phyloP scores from a whole-genome alignment of 2,113 vertebrate species.

The Clupea harengus region DNA sequence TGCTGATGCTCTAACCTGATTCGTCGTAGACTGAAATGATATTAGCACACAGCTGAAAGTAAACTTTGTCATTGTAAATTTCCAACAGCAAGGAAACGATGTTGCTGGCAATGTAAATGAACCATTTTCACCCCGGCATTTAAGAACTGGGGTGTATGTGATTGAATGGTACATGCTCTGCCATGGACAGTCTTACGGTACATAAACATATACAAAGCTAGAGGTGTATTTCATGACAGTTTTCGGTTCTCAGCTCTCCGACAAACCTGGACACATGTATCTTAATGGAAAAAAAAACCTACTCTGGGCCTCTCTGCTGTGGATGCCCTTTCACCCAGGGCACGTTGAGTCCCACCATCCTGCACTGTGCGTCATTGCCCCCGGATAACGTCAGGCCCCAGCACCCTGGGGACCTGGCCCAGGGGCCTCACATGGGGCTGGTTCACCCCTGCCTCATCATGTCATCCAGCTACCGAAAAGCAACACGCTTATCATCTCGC shows the following conservation, averaged over 20 bases:
- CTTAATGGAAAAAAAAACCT: not conserved
- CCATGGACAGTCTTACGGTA: not conserved
- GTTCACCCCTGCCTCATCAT: not conserved
- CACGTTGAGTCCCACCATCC: not conserved
- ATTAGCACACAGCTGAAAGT: not conserved
- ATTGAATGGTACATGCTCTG: not conserved
- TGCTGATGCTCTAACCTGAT: not conserved
- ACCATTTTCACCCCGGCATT: not conserved
- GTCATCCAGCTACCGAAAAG: not conserved
- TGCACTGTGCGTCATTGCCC: not conserved
- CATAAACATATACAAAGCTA: not conserved
- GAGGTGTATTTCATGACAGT: not conserved
- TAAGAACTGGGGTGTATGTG: not conserved
- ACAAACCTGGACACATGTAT: no score
- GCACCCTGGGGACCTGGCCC: not conserved
- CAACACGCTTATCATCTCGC: not conserved
- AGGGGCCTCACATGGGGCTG: not conserved
- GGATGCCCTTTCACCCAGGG: not conserved
- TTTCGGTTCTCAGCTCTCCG: no score
- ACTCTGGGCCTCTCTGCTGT: not conserved
- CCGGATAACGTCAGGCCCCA: not conserved
- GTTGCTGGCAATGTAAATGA: not conserved
- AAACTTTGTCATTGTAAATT: not conserved
- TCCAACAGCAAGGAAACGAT: not conserved
- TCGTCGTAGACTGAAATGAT: not conserved